Evolutionary conservation across 2,797 vertebrate genomes (phyloP), one percentile per base, ranked within the genome.

Genomic region (Emys orbicularis): DNA sequence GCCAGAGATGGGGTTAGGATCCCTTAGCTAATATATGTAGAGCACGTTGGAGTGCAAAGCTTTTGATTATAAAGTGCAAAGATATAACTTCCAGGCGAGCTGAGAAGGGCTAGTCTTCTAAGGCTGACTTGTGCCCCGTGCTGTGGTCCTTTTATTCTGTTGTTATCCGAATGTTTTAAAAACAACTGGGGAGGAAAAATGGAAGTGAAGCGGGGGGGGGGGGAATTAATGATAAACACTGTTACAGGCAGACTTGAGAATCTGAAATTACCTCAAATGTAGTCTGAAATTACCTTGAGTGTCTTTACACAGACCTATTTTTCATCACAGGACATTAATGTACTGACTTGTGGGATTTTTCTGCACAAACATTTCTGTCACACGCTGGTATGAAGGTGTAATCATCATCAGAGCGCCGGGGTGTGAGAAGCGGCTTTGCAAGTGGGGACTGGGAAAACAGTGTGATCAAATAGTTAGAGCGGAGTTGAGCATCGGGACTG

Each of bases 261-360:
- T 84, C 90, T 94, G 94, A 96, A 96, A 97, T 97, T 96, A 93
- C 94, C 95, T 98, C 94, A 95, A 86, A 96, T 97, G 87, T 92
- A 94, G 95, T 97, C 97, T 95, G 97, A 97, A 61, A 98, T 97
- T 98, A 98, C 94, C 95, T 96, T 96, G 97, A 98, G 95, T 94
- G 76, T 97, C 95, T 97, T 98, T 98, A 98, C 97, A 97, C 91
- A 96, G 95, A 93, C 92, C 91, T 96, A 95, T 96, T 94, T 97
- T 98, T 98, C 98, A 96, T 98, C 93, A 97, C 95, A 96, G 93
- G 94, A 95, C 96, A 95, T 98, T 97, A 97, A 97, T 98, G 97
- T 96, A 96, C 96, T 96, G 96, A 97, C 96, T 97, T 93, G 90
- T 83, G 93, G 87, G 94, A 96, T 96, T 91, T 56, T 94, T 52